Percentiles rank a stretch among this genome's conserved stretches.
Conservation (phyloP, 2,888 invertebrate genomes). For the Cantharis rustica region DNA sequence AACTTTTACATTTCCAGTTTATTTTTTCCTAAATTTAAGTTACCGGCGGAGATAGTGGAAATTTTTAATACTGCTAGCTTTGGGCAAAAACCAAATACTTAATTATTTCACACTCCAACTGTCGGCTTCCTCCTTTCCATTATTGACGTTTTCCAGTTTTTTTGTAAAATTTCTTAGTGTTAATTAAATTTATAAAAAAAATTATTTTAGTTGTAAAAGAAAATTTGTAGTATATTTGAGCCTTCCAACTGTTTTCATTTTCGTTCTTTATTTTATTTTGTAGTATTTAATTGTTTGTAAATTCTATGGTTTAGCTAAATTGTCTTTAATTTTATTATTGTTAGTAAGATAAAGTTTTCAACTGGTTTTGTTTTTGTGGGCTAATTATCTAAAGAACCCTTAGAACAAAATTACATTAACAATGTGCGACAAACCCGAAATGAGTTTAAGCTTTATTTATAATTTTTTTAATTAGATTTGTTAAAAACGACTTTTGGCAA, state of each 20-base stretch:
- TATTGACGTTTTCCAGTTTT: too few relatives aligned
- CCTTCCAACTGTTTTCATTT: neutral
- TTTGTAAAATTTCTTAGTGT: too few relatives aligned
- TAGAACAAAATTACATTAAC: neutral
- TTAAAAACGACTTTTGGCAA: neutral
- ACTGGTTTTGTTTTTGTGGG: neutral
- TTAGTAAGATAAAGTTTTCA: neutral
- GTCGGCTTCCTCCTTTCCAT: too few relatives aligned
- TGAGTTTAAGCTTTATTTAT: neutral
- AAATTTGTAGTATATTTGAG: neutral
- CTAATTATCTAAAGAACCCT: neutral
- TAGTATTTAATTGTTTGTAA: neutral
- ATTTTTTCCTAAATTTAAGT: neutral
- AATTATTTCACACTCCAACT: neutral
- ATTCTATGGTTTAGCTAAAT: neutral
- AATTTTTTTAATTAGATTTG: neutral
- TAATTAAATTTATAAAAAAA: too few relatives aligned
- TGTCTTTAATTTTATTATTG: neutral
- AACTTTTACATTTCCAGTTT: neutral
- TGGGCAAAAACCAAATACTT: neutral
- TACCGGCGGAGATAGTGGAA: neutral
- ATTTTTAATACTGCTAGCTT: neutral
- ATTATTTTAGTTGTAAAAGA: too few relatives aligned
- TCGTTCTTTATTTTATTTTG: neutral
- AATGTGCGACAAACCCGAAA: neutral